Conservation (phyloP, 2,113 vertebrate genomes). For the Nesospiza acunhae region DNA sequence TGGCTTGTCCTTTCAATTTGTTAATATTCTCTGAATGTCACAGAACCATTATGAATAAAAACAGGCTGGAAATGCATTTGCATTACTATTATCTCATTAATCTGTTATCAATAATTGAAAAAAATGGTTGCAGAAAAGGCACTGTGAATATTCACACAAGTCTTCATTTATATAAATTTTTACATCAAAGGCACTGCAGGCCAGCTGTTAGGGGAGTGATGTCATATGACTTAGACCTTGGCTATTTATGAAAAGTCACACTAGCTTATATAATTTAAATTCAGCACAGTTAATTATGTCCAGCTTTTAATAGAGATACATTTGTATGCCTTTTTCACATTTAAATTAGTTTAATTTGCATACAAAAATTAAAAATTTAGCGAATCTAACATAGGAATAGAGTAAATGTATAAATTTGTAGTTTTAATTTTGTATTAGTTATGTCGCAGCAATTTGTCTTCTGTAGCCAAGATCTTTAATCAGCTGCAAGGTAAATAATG, state of each 20-base stretch:
- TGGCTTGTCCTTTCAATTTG: not conserved
- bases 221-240: not conserved
- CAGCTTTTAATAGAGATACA: slow-evolving; percentile 5
- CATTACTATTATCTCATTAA: not conserved
- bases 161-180: not conserved
- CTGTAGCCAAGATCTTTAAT: not conserved
- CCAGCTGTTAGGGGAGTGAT: not conserved
- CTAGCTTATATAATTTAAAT: not conserved
- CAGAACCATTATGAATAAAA: not conserved
- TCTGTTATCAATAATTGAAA: not conserved
- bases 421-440: not conserved
- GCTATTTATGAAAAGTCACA: not conserved
- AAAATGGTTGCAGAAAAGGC: not conserved
- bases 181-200: not conserved
- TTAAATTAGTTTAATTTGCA: slow-evolving; percentile 29
- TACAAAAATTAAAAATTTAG: not conserved
- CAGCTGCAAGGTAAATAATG: not conserved
- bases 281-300: not conserved
- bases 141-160: not conserved
- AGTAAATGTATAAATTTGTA: not conserved
- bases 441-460: not conserved
- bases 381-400: not conserved
- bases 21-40: not conserved
- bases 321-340: not conserved
- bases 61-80: not conserved